Percentiles rank a stretch among this genome's conserved stretches.
Evolutionary conservation across 2,888 invertebrate genomes (phyloP).

Genomic region (Arge pagana): DNA sequence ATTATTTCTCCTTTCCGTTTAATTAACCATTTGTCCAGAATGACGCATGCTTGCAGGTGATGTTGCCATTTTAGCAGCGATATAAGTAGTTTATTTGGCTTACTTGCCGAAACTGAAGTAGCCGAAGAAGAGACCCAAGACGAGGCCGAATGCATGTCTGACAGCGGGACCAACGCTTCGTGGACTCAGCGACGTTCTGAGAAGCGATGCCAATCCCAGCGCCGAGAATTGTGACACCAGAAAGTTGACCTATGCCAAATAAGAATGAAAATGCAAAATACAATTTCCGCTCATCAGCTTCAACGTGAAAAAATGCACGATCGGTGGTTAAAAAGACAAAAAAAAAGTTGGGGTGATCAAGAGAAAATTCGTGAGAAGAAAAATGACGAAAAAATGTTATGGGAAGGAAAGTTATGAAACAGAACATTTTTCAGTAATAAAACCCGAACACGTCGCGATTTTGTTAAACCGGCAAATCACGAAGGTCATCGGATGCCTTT

Average conservation of each 20-base stretch:
- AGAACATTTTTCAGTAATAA: too few species aligned
- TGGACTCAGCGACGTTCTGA: constrained; percentile 77
- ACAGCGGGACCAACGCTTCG: constrained; percentile 69
- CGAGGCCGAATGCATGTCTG: constrained; percentile 78
- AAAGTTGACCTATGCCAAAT: constrained; percentile 75
- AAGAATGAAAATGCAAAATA: constrained; percentile 24
- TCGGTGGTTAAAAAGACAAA: not conserved
- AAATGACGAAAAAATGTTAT: constrained; percentile 26
- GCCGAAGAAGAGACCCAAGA: constrained; percentile 78
- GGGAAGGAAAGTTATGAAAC: too few species aligned
- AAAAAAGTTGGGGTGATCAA: constrained; percentile 3
- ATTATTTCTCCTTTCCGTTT: too few species aligned
- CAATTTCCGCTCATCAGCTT: not conserved
- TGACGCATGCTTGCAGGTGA: too few species aligned
- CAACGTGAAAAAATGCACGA: not conserved
- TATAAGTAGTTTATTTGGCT: too few species aligned
- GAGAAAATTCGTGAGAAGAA: constrained; percentile 25
- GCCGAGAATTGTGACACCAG: constrained; percentile 81
- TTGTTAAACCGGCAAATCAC: too few species aligned
- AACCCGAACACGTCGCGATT: too few species aligned
- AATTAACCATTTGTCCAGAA: too few species aligned
- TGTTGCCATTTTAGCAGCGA: too few species aligned
- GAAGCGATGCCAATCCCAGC: constrained; percentile 76
- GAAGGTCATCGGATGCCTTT: too few species aligned
- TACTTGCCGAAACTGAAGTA: constrained; percentile 90